phyloP scores from a whole-genome alignment of 2,113 vertebrate species.

The Orthochromis malagaraziensis region DNA sequence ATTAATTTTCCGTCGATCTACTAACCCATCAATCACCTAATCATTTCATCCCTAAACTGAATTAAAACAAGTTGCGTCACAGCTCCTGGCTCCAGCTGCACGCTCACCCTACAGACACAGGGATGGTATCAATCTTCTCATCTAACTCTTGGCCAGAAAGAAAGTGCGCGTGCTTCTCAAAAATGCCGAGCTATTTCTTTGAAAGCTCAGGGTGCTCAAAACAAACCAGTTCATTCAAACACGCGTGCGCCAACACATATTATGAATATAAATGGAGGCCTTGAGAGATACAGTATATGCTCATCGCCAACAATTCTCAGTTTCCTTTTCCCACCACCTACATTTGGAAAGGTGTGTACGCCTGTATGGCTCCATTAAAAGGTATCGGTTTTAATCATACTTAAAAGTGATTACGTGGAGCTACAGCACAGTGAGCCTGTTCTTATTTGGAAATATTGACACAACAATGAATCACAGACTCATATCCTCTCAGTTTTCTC shows the following conservation, averaged over 20 bases:
- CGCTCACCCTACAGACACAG: background rate
- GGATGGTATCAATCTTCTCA: background rate
- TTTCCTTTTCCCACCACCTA: background rate
- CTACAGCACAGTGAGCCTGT: background rate
- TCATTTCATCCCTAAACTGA: background rate
- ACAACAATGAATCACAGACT: background rate
- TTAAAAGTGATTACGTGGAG: background rate
- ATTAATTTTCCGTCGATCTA: background rate
- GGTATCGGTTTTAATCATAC: background rate
- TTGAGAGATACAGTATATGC: background rate
- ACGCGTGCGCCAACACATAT: background rate
- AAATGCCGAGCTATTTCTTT: background rate
- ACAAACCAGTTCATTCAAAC: background rate
- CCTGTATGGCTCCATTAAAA: background rate
- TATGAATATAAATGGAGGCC: background rate
- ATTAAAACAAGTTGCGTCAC: background rate
- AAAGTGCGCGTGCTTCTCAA: background rate
- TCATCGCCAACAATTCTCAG: background rate
- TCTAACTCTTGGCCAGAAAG: background rate
- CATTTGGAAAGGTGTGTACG: background rate
- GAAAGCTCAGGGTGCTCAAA: background rate
- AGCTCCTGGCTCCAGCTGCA: background rate
- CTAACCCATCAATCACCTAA: background rate
- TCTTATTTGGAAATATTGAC: background rate
- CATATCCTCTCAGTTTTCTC: background rate